Conservation (phyloP, 1,140 invertebrate species). For the Agrilus planipennis region DNA sequence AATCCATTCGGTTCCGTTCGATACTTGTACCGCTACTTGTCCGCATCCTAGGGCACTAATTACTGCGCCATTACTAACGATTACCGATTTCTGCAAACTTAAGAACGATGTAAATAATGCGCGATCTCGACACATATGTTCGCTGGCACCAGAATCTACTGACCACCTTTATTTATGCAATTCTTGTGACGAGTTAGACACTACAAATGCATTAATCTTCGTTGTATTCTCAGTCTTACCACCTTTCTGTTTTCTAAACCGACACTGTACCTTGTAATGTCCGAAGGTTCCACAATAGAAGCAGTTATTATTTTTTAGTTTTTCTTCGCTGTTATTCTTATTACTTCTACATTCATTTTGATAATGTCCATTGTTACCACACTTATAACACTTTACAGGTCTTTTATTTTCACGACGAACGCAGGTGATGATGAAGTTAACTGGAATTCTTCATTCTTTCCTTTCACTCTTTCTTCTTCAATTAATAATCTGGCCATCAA, state of each 20-base stretch:
- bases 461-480: slow-evolving; percentile 1
- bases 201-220: too few relatives aligned
- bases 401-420: too few relatives aligned
- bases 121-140: too few relatives aligned
- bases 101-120: too few relatives aligned
- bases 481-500: not conserved
- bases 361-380: too few relatives aligned
- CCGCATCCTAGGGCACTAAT: not conserved
- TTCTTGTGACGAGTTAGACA: too few relatives aligned
- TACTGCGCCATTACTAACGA: not conserved
- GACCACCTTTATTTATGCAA: not conserved
- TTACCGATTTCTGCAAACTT: not conserved
- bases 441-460: not conserved
- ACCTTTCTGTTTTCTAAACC: too few relatives aligned
- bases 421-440: too few relatives aligned
- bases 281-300: not conserved
- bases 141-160: not conserved
- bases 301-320: not conserved
- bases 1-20: not conserved
- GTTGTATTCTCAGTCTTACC: too few relatives aligned
- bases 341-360: too few relatives aligned
- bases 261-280: too few relatives aligned
- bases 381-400: too few relatives aligned
- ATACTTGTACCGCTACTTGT: not conserved
- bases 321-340: not conserved